Conservation (phyloP, 2,888 invertebrate genomes). For the Leptura quadrifasciata region DNA sequence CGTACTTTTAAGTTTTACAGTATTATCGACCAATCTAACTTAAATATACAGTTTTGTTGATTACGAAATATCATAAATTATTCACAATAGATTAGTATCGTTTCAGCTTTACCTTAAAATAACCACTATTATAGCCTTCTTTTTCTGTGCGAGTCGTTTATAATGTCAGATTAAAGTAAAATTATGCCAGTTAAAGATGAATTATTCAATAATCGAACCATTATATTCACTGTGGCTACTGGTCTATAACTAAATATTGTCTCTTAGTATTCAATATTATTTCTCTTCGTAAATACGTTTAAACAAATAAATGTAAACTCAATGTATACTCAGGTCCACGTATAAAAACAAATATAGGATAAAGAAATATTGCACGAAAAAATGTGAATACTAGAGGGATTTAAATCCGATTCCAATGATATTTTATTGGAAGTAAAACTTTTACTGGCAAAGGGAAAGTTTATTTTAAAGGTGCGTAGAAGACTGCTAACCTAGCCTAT, state of each 20-base stretch:
- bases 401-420: neutral
- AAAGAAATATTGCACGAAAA: constrained; percentile 2
- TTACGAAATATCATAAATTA: too few relatives aligned
- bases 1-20: too few relatives aligned
- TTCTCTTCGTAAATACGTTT: neutral
- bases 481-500: neutral
- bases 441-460: neutral
- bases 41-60: too few relatives aligned
- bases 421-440: neutral
- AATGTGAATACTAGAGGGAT: neutral
- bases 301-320: neutral
- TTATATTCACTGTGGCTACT: too few relatives aligned
- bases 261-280: neutral
- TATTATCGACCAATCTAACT: too few relatives aligned
- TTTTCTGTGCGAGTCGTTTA: too few relatives aligned
- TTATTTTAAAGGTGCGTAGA: neutral
- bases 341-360: neutral
- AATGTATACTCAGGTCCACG: neutral
- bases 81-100: too few relatives aligned
- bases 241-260: neutral
- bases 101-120: too few relatives aligned
- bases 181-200: too few relatives aligned
- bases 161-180: too few relatives aligned
- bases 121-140: too few relatives aligned
- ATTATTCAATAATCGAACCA: too few relatives aligned